Evolutionary conservation across 1,140 invertebrate genomes (phyloP), one percentile per base, ranked within the genome.

Genomic region (Scaptomyza hsui): DNA sequence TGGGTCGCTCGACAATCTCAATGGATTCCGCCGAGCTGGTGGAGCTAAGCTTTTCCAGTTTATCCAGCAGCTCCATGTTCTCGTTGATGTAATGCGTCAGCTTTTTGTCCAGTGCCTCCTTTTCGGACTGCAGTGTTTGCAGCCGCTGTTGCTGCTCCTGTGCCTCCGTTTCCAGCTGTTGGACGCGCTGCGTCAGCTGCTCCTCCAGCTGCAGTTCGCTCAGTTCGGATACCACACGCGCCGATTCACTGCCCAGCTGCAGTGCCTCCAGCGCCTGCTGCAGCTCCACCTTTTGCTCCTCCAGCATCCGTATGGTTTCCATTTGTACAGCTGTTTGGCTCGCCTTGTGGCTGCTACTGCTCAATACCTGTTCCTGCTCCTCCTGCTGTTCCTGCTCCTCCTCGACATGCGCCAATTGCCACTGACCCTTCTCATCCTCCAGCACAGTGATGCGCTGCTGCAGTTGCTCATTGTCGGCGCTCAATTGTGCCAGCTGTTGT

Each of bases 361-460:
- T 39, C 6, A 29, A 29, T 9, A 9, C 16, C 6, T 44, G 37
- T 0, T 24, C 24, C 13, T 59, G 13, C 6, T 24, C 32, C 12
- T 37, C 3, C n/a, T 37, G 12, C 32, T 37, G 32, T 4, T 13
- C 12, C 32, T 37, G 12, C 32, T 37, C 32, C 3, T 7, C n/a
- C 12, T 37, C 67, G 24, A 90, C 75, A 15, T 73, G 68, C 2
- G 67, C 95, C 86, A 97, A 92, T 92, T 97, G 95, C 83, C 97
- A 94, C 92, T 96, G 97, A 91, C 96, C 96, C 93, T 97, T 98
- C 92, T 97, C 96, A 91, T 97, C 96, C 92, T 98, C 97, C 51
- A 98, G 92, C 90, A 97, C 95, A 47, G 95, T 94, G 70, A 98
- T 94, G 91, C 95, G 94, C 75, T 97, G 95, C 73, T 95, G 94